Evolutionary conservation across 2,888 invertebrate genomes (phyloP), one percentile per base, ranked within the genome.

Genomic region (Diaprepes abbreviatus): DNA sequence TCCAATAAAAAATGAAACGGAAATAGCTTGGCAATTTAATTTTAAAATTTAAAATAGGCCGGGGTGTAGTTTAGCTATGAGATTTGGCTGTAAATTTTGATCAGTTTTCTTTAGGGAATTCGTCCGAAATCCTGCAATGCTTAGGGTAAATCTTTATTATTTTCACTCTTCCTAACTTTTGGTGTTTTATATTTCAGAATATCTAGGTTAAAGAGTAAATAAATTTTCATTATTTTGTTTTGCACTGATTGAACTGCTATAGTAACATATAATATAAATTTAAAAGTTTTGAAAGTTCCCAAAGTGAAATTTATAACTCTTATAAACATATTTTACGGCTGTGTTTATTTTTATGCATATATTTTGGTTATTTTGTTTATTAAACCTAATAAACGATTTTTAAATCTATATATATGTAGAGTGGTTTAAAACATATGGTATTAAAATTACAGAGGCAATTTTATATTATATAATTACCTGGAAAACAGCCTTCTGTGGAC

Each of bases 91-190:
- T 80, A 80, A 79, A 79, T 80, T 78, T 75, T 73, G 76, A 79
- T 79, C 78, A 78, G 77, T 69, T 72, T 72, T 66, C 75, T 74
- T 60, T 63, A 66, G 76, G 79, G 78, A 76, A 75, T 77, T 75
- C 74, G 16, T 59, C 52, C 19, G 58, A 48, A 75, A 77, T 78
- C 71, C 74, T 72, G 65, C 71, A 73, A 64, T 72, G 72, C 75
- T 74, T 74, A 70, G 73, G 72, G 76, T 78, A 79, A 79, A 80
- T 79, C 80, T 80, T 79, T 80, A 80, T 79, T 79, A 79, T 77
- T 76, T 75, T 68, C 71, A 68, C 73, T 78, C 76, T 78, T 77
- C 78, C 78, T 79, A 79, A 80, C 79, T 81, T 66, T 48, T 50
- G 28, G 21, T 50, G 19, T 66, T 57, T 66, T 45, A 55, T 45